Conservation (phyloP, 2,113 vertebrate genomes). For the Hepsetus odoe region DNA sequence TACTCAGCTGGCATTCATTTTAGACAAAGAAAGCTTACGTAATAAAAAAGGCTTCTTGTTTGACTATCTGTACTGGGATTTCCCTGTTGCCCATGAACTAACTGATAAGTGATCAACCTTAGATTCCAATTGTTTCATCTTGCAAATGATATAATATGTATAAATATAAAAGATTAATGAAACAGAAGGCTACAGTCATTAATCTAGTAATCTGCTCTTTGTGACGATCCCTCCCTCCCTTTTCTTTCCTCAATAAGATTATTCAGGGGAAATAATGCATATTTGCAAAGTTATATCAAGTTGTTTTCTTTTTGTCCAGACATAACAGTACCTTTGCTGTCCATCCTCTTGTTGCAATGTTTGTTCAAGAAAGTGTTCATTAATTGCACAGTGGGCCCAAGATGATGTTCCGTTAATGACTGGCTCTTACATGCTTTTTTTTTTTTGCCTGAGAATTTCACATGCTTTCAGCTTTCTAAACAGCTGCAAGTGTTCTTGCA, state of each 20-base stretch:
- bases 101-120: conserved; percentile 8
- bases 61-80: conserved; percentile 4
- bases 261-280: conserved; percentile 37
- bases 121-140: not conserved
- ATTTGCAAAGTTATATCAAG: conserved; percentile 59
- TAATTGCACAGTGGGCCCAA: conserved; percentile 3
- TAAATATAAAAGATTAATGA: not conserved
- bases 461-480: conserved; percentile 14
- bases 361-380: conserved; percentile 1
- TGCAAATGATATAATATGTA: conserved; percentile 19
- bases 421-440: not conserved
- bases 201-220: conserved; percentile 65
- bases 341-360: conserved; percentile 30
- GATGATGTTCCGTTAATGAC: conserved; percentile 18
- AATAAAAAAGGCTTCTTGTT: not conserved
- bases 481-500: conserved; percentile 29
- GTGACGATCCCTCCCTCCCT: conserved; percentile 48
- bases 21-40: conserved; percentile 1
- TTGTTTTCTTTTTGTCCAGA: conserved; percentile 59
- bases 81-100: conserved; percentile 11
- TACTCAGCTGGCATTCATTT: not conserved
- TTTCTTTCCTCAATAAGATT: conserved; percentile 47
- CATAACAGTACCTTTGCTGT: conserved; percentile 60
- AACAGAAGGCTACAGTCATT: conserved; percentile 44
- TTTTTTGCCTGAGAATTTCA: not conserved